Evolutionary conservation across 2,113 vertebrate genomes (phyloP).

Genomic region (Callithrix jacchus): DNA sequence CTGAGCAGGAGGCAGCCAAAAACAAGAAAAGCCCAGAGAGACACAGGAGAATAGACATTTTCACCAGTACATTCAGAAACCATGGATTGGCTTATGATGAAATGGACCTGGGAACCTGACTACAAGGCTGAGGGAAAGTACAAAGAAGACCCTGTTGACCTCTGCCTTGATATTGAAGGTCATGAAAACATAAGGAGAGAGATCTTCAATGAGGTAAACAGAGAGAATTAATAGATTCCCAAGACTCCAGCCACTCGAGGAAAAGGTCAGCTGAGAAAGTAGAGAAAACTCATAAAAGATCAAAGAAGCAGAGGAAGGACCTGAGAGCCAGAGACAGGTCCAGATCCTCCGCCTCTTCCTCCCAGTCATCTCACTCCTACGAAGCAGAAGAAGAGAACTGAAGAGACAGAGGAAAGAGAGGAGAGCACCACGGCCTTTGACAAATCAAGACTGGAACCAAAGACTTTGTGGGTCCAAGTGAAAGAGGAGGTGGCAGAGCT

Average conservation of each 20-base stretch:
- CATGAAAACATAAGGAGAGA: slow-evolving; percentile 95
- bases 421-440: slow-evolving; percentile 88
- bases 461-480: slow-evolving; percentile 86
- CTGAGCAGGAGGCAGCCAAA: slow-evolving; percentile 94
- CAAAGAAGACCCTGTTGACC: slow-evolving; percentile 93
- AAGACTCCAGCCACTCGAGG: slow-evolving; percentile 89
- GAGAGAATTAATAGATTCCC: slow-evolving; percentile 87
- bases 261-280: slow-evolving; percentile 90
- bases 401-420: slow-evolving; percentile 87
- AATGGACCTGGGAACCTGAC: slow-evolving; percentile 93
- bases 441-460: slow-evolving; percentile 86
- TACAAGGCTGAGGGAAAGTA: slow-evolving; percentile 93
- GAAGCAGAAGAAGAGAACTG: slow-evolving; percentile 87
- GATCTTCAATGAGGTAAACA: slow-evolving; percentile 90
- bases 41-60: slow-evolving; percentile 99
- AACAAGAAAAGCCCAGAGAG: slow-evolving; percentile 82
- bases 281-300: slow-evolving; percentile 89
- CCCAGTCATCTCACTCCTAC: slow-evolving; percentile 90
- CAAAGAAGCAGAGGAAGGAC: slow-evolving; percentile 92
- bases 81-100: slow-evolving; percentile 97
- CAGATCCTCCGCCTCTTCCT: slow-evolving; percentile 93
- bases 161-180: slow-evolving; percentile 96
- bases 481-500: slow-evolving; percentile 84
- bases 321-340: slow-evolving; percentile 92
- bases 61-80: slow-evolving; percentile 99